Base-by-base conservation (phyloP, 2,797 vertebrate genomes). In the Xyrichtys novacula region DNA sequence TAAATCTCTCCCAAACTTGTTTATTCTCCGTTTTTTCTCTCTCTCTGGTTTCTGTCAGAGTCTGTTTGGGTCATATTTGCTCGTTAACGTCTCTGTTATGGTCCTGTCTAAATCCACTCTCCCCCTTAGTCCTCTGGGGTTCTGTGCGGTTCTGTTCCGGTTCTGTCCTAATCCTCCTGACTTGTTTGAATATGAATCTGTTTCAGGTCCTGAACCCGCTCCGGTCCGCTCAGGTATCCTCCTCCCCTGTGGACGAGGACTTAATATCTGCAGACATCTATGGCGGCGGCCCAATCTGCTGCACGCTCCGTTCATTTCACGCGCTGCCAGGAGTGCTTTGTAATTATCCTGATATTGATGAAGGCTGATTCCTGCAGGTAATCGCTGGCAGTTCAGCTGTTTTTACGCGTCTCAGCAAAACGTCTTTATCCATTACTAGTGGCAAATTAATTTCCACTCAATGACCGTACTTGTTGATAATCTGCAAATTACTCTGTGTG, bases 311-410 rank as follows among this genome's bases (percentile, higher is more conserved):
- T 90, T 91, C 86, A 91, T 93, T 93, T 93, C 93, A 93, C 92
- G 89, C 92, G 48, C 91, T 91, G 93, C 93, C 93, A 93, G 91
- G 86, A 91, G 90, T 87, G 91, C 91, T 93, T 91, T 91, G 91
- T 93, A 93, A 94, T 94, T 93, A 94, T 91, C 86, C 87, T 91
- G 90, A 93, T 93, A 92, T 92, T 93, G 93, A 94, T 93, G 91
- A 93, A 85, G 90, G 81, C 88, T 92, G 90, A 93, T 91, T 93
- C 90, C 92, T 90, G 89, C 91, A 94, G 93, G 91, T 95, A 94
- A 94, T 94, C 88, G 87, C 91, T 91, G 90, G 90, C 91, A 80
- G 65, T 89, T 92, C 88, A 78, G 87, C 84, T 89, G 90, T 81
- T 91, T 91, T 90, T 90, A 89, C 88, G 81, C 89, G 85, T 79